Conservation (phyloP, 2,888 invertebrate species). For the Stramonita haemastoma region DNA sequence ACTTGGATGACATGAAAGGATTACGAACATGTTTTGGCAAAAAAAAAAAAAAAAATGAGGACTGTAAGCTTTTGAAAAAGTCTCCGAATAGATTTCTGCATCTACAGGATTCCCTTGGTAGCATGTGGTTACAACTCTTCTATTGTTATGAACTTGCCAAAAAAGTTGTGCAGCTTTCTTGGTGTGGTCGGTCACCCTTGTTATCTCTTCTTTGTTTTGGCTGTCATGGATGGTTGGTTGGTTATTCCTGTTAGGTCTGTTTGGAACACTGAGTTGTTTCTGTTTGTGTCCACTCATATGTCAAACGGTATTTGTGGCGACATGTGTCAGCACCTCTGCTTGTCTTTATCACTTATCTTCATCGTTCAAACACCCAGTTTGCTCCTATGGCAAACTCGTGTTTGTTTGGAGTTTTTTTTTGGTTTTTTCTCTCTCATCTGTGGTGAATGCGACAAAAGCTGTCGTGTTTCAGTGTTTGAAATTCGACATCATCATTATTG, state of each 20-base stretch:
- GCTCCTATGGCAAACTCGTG: no score
- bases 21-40: background rate
- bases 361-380: no score
- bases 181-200: background rate
- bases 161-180: constrained; percentile 30
- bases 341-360: no score
- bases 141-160: constrained; percentile 28
- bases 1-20: no score
- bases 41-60: background rate
- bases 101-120: background rate
- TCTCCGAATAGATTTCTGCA: background rate
- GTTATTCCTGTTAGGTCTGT: background rate
- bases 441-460: no score
- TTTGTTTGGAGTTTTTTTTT: no score
- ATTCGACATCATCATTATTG: no score
- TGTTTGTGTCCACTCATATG: no score
- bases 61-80: background rate
- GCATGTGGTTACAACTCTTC: background rate
- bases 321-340: no score
- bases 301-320: no score
- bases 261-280: background rate
- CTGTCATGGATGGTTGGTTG: background rate
- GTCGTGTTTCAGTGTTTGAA: no score
- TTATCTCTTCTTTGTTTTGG: background rate
- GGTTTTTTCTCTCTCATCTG: no score